These are phyloP conservation scores for Fistularia commersonii DNA, from an alignment of 2,797 vertebrate genomes.

Conservation along the genomic window DNA sequence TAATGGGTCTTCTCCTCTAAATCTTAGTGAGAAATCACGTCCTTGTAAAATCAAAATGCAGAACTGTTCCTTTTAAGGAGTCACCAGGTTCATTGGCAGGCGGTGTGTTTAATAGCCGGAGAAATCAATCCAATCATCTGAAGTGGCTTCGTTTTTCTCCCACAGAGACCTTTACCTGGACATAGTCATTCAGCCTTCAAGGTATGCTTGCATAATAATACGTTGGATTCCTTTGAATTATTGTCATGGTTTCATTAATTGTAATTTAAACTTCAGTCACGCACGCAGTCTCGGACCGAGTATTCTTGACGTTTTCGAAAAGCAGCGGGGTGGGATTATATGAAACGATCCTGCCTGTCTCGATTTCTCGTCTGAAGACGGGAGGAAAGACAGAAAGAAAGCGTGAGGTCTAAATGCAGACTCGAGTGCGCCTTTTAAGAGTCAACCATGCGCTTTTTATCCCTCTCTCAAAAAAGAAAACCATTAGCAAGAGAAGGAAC, in stretches of 20 bases:
- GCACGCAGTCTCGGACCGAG: no score
- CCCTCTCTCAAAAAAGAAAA: conserved; percentile 65
- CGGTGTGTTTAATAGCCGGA: no score
- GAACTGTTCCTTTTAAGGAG: not conserved
- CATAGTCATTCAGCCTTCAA: conserved; percentile 80
- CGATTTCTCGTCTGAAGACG: conserved; percentile 21
- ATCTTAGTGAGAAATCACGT: no score
- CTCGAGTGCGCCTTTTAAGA: conserved; percentile 57
- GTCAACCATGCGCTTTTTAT: conserved; percentile 47
- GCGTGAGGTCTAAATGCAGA: conserved; percentile 35
- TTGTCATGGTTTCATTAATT: not conserved
- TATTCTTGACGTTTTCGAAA: no score
- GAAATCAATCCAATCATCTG: conserved; percentile 6
- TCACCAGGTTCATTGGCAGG: conserved; percentile 1
- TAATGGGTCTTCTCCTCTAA: no score
- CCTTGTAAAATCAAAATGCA: not conserved
- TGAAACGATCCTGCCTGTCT: not conserved
- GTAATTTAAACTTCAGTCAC: no score
- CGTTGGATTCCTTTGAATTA: no score
- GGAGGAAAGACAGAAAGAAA: no score
- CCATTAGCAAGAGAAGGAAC: conserved; percentile 70
- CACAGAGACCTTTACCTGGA: conserved; percentile 76
- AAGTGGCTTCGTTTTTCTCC: conserved; percentile 44
- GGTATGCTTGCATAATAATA: conserved; percentile 64
- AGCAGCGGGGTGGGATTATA: no score